Conservation (phyloP, 2,113 vertebrate genomes). For the Centropristis striata region DNA sequence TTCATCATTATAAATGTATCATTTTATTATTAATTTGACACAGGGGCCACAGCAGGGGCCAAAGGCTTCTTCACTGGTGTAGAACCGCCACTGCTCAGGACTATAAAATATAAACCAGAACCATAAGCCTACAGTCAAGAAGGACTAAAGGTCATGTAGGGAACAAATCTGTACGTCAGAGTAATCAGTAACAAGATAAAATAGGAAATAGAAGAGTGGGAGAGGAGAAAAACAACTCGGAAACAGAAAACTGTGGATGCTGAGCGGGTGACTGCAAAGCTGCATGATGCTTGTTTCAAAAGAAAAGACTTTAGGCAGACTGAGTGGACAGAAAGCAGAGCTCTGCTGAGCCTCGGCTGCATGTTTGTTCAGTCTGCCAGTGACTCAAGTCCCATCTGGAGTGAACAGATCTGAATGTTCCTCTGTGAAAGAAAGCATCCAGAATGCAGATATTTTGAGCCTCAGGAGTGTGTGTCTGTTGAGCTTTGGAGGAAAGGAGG, state of each 20-base stretch:
- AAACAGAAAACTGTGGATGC: constrained; percentile 11
- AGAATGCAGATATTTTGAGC: constrained; percentile 47
- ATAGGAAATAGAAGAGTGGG: background rate
- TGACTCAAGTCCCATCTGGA: constrained; percentile 60
- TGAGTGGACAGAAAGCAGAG: constrained; percentile 27
- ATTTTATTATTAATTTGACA: no score
- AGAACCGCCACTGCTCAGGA: no score
- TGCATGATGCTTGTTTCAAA: background rate
- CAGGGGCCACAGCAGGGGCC: no score
- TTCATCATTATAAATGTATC: no score
- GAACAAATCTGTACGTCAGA: background rate
- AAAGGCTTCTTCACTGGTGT: no score
- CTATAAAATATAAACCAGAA: background rate
- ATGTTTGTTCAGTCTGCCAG: constrained; percentile 47
- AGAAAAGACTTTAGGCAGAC: constrained; percentile 3
- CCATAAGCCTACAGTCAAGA: no score
- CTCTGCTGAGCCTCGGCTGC: constrained; percentile 39
- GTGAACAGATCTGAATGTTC: constrained; percentile 40
- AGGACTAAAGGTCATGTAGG: background rate
- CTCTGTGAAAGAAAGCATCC: constrained; percentile 8
- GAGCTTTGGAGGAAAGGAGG: constrained; percentile 1
- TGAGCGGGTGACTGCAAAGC: constrained; percentile 5
- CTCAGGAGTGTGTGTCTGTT: constrained; percentile 4
- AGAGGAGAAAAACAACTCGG: constrained; percentile 9
- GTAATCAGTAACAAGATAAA: background rate